Conservation (phyloP, 2,797 vertebrate genomes). For the Liparis tanakae region DNA sequence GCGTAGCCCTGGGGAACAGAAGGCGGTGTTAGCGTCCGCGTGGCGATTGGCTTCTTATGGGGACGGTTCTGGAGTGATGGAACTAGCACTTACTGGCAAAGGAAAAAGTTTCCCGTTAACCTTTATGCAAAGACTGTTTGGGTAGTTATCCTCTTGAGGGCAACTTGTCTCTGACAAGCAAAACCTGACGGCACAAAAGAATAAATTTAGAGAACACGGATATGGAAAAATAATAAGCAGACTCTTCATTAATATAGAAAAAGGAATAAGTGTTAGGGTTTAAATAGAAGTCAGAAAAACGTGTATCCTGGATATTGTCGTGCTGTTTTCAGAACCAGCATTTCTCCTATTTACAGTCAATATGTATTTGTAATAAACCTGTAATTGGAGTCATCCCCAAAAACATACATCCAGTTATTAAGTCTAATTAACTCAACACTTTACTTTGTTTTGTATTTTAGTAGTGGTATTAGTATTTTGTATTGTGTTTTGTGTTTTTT, state of each 20-base stretch:
- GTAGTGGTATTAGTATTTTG: too few species aligned
- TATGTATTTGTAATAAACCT: background rate
- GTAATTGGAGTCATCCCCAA: background rate
- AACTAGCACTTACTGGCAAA: slow-evolving; percentile 89
- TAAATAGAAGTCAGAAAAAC: background rate
- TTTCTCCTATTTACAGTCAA: background rate
- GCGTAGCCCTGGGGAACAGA: slow-evolving; percentile 86
- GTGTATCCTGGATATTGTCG: background rate
- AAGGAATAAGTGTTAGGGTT: background rate
- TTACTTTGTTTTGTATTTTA: too few species aligned
- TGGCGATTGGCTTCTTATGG: background rate
- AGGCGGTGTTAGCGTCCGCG: background rate
- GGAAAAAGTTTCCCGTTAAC: slow-evolving; percentile 98
- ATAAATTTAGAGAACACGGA: background rate
- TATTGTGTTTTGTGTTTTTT: too few species aligned
- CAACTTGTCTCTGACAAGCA: slow-evolving; percentile 98
- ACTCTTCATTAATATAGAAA: background rate
- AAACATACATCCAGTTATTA: background rate
- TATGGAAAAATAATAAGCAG: background rate
- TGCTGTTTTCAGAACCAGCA: background rate
- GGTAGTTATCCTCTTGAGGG: slow-evolving; percentile 97
- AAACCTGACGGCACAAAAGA: slow-evolving; percentile 82
- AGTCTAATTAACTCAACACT: too few species aligned
- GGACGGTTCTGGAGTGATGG: background rate
- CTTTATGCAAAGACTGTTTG: slow-evolving; percentile 96